Evolutionary conservation across 2,113 vertebrate species (phyloP).

Genomic region (Alectura lathami): DNA sequence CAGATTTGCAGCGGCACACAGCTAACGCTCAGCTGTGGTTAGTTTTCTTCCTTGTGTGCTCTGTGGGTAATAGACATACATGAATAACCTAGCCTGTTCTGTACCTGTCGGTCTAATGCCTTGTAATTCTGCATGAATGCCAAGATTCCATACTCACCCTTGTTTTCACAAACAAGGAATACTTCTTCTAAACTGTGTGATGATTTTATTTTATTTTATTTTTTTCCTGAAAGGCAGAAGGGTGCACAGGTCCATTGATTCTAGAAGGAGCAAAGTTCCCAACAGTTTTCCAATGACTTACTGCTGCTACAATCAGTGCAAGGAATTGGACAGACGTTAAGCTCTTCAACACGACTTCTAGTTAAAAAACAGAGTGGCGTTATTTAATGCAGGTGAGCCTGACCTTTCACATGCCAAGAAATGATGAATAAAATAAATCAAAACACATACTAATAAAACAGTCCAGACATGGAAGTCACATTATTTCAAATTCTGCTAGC

Average conservation of each 20-base stretch:
- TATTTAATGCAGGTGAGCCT: not conserved
- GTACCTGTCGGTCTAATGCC: not conserved
- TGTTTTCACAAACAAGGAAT: not conserved
- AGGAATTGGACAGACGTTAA: not conserved
- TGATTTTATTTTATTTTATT: no score
- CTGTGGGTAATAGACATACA: not conserved
- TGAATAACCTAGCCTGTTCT: not conserved
- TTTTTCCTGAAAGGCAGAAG: not conserved
- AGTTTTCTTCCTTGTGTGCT: not conserved
- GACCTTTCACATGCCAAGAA: not conserved
- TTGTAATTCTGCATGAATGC: not conserved
- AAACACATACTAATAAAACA: not conserved
- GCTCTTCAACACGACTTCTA: not conserved
- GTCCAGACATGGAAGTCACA: not conserved
- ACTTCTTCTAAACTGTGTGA: not conserved
- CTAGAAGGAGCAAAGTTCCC: not conserved
- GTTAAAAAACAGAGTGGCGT: not conserved
- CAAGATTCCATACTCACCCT: not conserved
- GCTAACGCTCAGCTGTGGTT: not conserved
- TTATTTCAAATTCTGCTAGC: not conserved
- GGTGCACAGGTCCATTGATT: not conserved
- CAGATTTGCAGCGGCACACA: not conserved
- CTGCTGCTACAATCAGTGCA: not conserved
- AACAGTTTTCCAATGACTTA: not conserved
- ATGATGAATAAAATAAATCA: not conserved